Evolutionary conservation across 2,888 invertebrate species (phyloP), one percentile per base, ranked within the genome.

Genomic region (Eutolmus rufibarbis): DNA sequence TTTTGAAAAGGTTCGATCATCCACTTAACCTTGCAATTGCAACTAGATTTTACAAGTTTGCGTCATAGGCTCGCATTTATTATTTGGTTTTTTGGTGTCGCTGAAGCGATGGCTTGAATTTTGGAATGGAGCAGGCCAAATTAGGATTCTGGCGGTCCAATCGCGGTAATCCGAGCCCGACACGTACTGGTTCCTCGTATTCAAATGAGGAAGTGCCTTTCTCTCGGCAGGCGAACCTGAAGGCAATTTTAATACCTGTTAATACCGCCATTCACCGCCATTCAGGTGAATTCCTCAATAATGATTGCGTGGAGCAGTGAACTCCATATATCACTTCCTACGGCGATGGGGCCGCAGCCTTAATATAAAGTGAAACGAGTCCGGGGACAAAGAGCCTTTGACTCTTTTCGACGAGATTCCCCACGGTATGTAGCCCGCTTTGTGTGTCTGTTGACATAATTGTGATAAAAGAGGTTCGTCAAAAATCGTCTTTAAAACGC

Each of bases 401-500:
- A 85, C 19, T 85, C 85, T 85, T 85, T 85, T 43, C 40, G 66
- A 85, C 66, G 40, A 76, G 46, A 74, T 74, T 74, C 85, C 74
- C 37, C 74, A 74, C 46, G 85, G 85, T 46, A 85, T 74, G 46
- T 74, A 74, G 28, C 74, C 46, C 74, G 28, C 43, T 74, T 85
- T 85, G 85, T 85, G 16, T 51, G 5, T 74, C 46, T 74, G 85
- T 85, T 85, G 85, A 85, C 85, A 85, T 85, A 85, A 85, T 74
- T 85, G 85, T 85, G 74, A 85, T 85, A 85, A 85, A 85, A 74
- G 74, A 74, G 19, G 43, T 74, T 74, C 85, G 74, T 74, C 85
- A 85, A 85, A 85, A 85, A 85, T 85, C 85, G 46, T 85, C 85
- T 85, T 85, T 74, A 85, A 85, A 85, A 85, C 74, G 85, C 74